Conservation (phyloP, 2,888 invertebrate species). For the Cacoxenus indagator region DNA sequence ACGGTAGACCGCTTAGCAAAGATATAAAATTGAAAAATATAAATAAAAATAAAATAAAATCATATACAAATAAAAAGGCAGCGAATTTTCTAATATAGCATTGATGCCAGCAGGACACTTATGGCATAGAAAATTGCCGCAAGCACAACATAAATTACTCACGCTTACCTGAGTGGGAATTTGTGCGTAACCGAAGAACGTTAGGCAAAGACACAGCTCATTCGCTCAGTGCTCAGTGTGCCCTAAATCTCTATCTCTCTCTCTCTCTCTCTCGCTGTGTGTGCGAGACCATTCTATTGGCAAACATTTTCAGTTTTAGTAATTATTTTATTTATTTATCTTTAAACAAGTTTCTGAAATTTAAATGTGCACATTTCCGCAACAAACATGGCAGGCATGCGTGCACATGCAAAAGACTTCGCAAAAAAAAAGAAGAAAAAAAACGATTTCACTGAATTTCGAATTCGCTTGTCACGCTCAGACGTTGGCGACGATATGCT, state of each 20-base stretch:
- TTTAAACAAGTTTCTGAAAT: slow-evolving; percentile 1
- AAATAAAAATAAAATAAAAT: background rate
- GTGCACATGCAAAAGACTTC: background rate
- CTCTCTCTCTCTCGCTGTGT: no score
- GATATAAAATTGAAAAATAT: slow-evolving; percentile 21
- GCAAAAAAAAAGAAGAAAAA: no score
- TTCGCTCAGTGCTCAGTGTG: no score
- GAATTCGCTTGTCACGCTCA: slow-evolving; percentile 6
- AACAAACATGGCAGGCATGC: background rate
- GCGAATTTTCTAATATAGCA: no score
- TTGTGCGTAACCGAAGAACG: slow-evolving; percentile 59
- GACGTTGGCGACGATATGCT: background rate
- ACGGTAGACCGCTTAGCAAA: slow-evolving; percentile 6
- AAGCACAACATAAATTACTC: slow-evolving; percentile 66
- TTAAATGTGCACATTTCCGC: background rate
- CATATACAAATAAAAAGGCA: slow-evolving; percentile 16
- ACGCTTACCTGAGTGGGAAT: slow-evolving; percentile 66
- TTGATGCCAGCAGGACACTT: no score
- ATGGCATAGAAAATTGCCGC: slow-evolving; percentile 46
- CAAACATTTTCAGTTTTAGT: background rate
- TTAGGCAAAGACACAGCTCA: slow-evolving; percentile 40
- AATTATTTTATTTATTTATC: slow-evolving; percentile 1
- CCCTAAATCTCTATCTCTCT: no score
- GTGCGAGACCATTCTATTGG: background rate
- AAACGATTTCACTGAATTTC: slow-evolving; percentile 6